Conservation (phyloP, 2,888 invertebrate species). For the Serrognathus titanus region DNA sequence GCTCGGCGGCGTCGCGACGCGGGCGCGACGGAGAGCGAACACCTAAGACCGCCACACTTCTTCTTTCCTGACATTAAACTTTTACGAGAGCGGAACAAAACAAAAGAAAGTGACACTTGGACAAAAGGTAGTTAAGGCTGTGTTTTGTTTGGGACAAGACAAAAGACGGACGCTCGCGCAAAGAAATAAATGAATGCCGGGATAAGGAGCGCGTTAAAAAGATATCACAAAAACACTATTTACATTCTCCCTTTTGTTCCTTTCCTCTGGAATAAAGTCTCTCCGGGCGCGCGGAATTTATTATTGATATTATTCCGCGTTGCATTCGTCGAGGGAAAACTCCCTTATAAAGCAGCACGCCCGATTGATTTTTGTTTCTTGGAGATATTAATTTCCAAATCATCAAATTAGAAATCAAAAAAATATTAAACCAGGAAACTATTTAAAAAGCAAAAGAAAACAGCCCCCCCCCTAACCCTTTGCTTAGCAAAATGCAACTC, state of each 20-base stretch:
- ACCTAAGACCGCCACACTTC: conserved; percentile 9
- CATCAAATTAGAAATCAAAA: no score
- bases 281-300: conserved; percentile 25
- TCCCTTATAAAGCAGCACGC: background rate
- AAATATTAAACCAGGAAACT: no score
- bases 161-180: conserved; percentile 46
- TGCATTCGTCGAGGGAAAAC: background rate
- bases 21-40: conserved; percentile 1
- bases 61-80: conserved; percentile 40
- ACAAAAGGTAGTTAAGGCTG: conserved; percentile 52
- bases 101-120: conserved; percentile 51
- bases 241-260: conserved; percentile 43
- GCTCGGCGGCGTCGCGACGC: background rate
- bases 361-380: no score
- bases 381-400: no score
- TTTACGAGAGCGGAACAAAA: conserved; percentile 44
- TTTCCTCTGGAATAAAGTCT: conserved; percentile 40
- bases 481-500: no score
- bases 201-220: conserved; percentile 49
- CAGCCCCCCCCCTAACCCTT: no score
- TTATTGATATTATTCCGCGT: conserved; percentile 19
- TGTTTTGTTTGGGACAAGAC: conserved; percentile 46
- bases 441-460: no score
- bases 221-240: conserved; percentile 52
- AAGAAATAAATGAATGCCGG: conserved; percentile 50